Percentiles rank a stretch among this genome's conserved stretches.
Evolutionary conservation across 2,797 vertebrate genomes (phyloP).

Genomic region (Esox masquinongy): DNA sequence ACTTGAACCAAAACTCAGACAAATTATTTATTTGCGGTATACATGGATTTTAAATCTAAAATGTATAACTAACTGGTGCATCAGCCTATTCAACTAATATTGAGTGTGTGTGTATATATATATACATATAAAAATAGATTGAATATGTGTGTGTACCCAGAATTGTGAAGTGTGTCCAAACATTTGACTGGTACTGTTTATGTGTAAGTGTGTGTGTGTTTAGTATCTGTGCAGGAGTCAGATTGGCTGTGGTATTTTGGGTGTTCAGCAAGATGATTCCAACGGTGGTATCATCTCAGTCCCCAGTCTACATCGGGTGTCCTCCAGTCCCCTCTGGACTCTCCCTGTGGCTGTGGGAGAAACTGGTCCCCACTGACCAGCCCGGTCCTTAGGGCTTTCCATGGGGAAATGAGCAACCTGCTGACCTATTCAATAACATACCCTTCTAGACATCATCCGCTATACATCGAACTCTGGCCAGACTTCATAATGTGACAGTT

Average conservation of each 20-base stretch:
- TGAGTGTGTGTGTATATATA: too few species aligned
- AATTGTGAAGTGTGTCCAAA: too few species aligned
- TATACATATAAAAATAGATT: too few species aligned
- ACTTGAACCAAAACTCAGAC: too few species aligned
- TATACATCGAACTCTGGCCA: constrained; percentile 71
- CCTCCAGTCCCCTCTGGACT: constrained; percentile 35
- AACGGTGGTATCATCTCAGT: neutral
- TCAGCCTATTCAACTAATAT: too few species aligned
- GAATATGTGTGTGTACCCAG: neutral
- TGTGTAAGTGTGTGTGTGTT: neutral
- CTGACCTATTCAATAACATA: constrained; percentile 75
- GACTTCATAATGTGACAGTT: constrained; percentile 74
- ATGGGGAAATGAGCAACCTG: constrained; percentile 66
- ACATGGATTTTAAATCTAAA: too few species aligned
- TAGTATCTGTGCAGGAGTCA: neutral
- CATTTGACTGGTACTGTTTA: neutral
- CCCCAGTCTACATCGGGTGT: constrained; percentile 9
- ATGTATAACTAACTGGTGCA: too few species aligned
- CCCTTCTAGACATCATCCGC: constrained; percentile 67
- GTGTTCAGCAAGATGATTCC: neutral
- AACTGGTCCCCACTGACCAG: constrained; percentile 64
- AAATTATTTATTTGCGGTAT: too few species aligned
- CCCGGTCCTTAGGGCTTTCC: constrained; percentile 64
- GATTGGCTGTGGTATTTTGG: neutral
- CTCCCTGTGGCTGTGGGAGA: constrained; percentile 55